Evolutionary conservation across 1,140 invertebrate species (phyloP).

Genomic region (Thalassaphorura encarpata): DNA sequence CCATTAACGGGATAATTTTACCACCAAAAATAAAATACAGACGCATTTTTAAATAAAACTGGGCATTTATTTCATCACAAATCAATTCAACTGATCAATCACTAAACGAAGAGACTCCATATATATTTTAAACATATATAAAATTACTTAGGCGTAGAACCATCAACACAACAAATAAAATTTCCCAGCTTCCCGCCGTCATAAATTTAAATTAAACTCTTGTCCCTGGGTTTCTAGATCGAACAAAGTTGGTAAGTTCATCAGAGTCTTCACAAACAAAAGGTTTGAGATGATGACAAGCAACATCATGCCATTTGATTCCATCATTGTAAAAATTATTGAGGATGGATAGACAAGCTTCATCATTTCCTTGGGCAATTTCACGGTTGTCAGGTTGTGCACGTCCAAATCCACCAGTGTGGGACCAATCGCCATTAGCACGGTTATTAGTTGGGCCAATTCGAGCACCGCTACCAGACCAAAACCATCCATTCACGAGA

Average conservation of each 20-base stretch:
- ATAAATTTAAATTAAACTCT: conserved; percentile 58
- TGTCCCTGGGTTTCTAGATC: conserved; percentile 69
- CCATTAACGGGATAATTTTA: too few relatives aligned
- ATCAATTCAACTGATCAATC: too few relatives aligned
- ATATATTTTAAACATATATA: too few relatives aligned
- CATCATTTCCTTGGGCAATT: conserved; percentile 78
- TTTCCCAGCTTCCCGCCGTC: too few relatives aligned
- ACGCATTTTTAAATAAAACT: too few relatives aligned
- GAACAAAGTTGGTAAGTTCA: conserved; percentile 79
- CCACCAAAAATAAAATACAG: too few relatives aligned
- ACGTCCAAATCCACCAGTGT: conserved; percentile 71
- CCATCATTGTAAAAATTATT: conserved; percentile 91
- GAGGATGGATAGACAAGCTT: conserved; percentile 75
- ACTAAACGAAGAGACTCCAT: too few relatives aligned
- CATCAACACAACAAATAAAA: too few relatives aligned
- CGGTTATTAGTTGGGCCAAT: conserved; percentile 76
- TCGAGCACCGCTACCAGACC: conserved; percentile 80
- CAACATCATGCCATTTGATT: conserved; percentile 75
- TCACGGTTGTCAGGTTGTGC: conserved; percentile 81
- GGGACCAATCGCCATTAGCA: conserved; percentile 71
- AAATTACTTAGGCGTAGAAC: too few relatives aligned
- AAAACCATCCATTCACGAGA: conserved; percentile 86
- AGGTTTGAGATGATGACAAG: conserved; percentile 81
- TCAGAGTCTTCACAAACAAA: conserved; percentile 89
- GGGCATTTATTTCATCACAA: too few relatives aligned